Percentiles rank a stretch among this genome's conserved stretches.
Evolutionary conservation across 2,888 invertebrate genomes (phyloP).

Genomic region (Noctua fimbriata): DNA sequence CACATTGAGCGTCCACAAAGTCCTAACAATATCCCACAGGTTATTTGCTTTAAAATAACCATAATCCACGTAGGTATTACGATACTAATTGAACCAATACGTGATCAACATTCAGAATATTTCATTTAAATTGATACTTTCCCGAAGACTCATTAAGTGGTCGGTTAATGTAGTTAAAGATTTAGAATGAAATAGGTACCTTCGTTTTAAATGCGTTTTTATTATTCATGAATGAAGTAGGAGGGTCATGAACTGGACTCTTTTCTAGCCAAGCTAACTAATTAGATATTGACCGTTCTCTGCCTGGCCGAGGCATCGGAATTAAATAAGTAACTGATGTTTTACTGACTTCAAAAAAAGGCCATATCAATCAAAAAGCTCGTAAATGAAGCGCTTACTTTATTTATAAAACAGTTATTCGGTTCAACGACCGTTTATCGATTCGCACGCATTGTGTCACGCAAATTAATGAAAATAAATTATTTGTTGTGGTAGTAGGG

Average conservation of each 20-base stretch:
- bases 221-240: conserved; percentile 22
- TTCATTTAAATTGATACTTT: no score
- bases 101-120: no score
- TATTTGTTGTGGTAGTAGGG: not conserved
- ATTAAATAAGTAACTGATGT: not conserved
- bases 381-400: not conserved
- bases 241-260: conserved; percentile 8
- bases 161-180: not conserved
- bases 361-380: not conserved
- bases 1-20: no score
- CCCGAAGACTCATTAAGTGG: no score
- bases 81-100: no score
- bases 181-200: not conserved
- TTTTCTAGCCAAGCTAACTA: not conserved
- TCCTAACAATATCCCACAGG: no score
- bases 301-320: not conserved
- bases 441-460: not conserved
- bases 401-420: not conserved
- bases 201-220: not conserved
- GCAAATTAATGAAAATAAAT: conserved; percentile 1
- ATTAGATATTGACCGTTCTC: not conserved
- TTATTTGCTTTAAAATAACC: no score
- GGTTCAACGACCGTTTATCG: conserved; percentile 10
- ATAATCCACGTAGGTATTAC: no score
- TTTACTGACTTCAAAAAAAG: not conserved